phyloP scores from a whole-genome alignment of 64 coral and sea anemone genomes.

The Pocillopora damicornis region DNA sequence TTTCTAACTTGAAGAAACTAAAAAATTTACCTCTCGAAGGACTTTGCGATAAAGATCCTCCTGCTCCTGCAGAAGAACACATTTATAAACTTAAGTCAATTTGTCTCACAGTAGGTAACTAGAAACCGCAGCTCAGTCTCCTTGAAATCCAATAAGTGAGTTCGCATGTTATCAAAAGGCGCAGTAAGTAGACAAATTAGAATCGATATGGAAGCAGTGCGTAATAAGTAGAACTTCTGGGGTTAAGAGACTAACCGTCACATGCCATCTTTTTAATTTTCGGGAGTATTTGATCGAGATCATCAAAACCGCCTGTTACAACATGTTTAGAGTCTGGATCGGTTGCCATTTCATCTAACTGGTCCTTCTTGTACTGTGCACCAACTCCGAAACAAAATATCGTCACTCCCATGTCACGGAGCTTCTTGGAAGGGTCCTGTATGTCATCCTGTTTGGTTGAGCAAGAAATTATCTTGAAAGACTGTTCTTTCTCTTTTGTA shows the following conservation, averaged over 20 bases:
- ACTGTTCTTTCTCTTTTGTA: neutral
- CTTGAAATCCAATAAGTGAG: too few relatives aligned
- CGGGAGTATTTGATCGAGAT: conserved; percentile 40
- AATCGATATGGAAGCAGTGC: too few relatives aligned
- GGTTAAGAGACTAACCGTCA: conserved; percentile 14
- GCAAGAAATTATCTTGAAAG: neutral
- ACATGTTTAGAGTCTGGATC: conserved; percentile 63
- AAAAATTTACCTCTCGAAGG: neutral
- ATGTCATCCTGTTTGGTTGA: conserved; percentile 4
- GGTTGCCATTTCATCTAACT: conserved; percentile 56
- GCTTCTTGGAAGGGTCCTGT: conserved; percentile 40
- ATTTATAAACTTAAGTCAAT: neutral
- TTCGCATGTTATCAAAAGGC: neutral
- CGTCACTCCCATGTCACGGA: conserved; percentile 54
- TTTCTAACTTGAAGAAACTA: neutral
- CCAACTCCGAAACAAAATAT: conserved; percentile 68
- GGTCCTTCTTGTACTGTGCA: neutral
- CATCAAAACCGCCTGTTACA: conserved; percentile 47
- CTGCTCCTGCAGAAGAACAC: neutral
- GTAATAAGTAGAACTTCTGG: too few relatives aligned
- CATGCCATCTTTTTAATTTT: conserved; percentile 58
- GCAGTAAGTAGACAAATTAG: too few relatives aligned
- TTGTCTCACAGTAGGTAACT: too few relatives aligned
- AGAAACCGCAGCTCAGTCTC: neutral
- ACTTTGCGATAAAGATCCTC: neutral